Percentiles rank a stretch among this genome's conserved stretches.
Conservation (phyloP, 2,888 invertebrate genomes). For the Thecophora atra region DNA sequence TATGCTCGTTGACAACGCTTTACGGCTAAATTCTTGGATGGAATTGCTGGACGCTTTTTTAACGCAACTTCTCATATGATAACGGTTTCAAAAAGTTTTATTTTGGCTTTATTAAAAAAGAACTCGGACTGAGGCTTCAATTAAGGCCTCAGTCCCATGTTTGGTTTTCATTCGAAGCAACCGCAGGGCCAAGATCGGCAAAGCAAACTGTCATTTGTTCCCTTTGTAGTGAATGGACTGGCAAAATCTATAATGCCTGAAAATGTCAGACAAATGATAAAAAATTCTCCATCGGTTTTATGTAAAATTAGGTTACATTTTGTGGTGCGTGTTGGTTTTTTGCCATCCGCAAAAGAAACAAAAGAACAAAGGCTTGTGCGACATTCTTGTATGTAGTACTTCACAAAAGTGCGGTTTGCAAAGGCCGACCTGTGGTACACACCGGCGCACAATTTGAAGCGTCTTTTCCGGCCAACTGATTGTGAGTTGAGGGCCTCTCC, state of each 20-base stretch:
- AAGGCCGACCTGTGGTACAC: background rate
- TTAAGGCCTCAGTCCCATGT: constrained; percentile 4
- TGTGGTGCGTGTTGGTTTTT: constrained; percentile 3
- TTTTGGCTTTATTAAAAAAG: no score
- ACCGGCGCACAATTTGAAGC: background rate
- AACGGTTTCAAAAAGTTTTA: no score
- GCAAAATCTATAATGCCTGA: background rate
- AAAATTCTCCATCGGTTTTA: background rate
- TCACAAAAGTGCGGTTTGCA: constrained; percentile 18
- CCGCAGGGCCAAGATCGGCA: constrained; percentile 21
- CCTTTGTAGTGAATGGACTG: background rate
- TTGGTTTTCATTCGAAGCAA: constrained; percentile 27
- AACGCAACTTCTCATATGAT: no score
- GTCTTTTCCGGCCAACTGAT: constrained; percentile 34
- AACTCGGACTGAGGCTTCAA: no score
- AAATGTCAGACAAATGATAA: constrained; percentile 1
- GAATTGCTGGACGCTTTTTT: no score
- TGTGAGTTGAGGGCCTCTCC: constrained; percentile 12
- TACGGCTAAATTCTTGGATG: no score
- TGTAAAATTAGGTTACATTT: constrained; percentile 11
- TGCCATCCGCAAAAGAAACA: background rate
- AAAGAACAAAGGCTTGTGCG: background rate
- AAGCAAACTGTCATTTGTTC: background rate
- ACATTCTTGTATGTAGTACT: constrained; percentile 14
- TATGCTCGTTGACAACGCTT: no score